Base-by-base conservation (phyloP, 2,113 vertebrate genomes). In the Sander lucioperca region DNA sequence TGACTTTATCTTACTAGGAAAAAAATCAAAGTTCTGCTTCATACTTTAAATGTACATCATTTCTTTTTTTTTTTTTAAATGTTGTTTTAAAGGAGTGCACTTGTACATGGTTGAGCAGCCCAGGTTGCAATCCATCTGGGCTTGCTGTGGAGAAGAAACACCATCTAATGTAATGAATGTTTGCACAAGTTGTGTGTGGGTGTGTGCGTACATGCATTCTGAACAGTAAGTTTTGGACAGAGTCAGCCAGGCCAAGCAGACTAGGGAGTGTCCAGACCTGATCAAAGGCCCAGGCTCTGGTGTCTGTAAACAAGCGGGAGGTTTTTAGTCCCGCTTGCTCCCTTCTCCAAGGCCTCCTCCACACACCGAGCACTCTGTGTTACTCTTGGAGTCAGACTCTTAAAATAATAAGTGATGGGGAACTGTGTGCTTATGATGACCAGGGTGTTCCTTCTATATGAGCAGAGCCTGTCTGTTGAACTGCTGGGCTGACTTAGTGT, bases 301-400 rank as follows among this genome's bases (percentile, higher is more conserved):
- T 72, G 84, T 85, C 86, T 81, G 77, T 88, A 88, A 94, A 92
- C 86, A 94, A 72, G 69, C 71, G 62, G 82, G 77, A 84, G 72
- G 84, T 82, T 89, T 88, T 88, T 25, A 87, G 80, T 83, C 58
- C 63, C 15, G 53, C 77, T 85, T 76, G 64, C 73, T 83, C 59
- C 45, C 62, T 71, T 85, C 71, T 85, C 19, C n/a, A 57, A 78
- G 80, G 74, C 76, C 80, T 92, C 82, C 79, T 82, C 82, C 86
- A 79, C 84, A 86, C 80, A 83, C 72, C 2, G 6, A 82, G 63
- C 51, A n/a, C 83, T 73, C 74, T 63, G 75, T 92, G 85, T 90
- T 84, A 79, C 87, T 89, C 65, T 84, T 88, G 84, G 85, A 92
- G 66, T 79, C 84, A 75, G 74, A 84, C 79, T 77, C 75, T 82